phyloP scores from a whole-genome alignment of 1,140 invertebrate genomes.

The Drosophila jambulina region DNA sequence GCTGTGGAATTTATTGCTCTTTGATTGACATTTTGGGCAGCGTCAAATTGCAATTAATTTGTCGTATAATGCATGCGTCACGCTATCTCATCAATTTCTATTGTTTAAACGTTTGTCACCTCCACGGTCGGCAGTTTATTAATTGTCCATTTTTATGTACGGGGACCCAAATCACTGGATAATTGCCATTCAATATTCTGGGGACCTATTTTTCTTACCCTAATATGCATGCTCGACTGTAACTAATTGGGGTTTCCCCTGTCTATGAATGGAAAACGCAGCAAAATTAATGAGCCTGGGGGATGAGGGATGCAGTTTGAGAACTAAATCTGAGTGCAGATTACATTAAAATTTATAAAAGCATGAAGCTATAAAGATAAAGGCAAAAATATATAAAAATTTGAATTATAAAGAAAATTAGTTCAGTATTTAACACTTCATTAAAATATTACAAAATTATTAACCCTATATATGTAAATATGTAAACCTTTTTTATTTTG shows the following conservation, averaged over 20 bases:
- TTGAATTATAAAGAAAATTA: background rate
- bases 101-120: constrained; percentile 81
- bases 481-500: no score
- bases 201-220: constrained; percentile 62
- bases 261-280: background rate
- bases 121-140: constrained; percentile 67
- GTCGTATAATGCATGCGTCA: constrained; percentile 81
- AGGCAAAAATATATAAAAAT: background rate
- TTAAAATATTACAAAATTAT: no score
- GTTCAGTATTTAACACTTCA: background rate
- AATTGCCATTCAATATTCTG: constrained; percentile 49
- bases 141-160: constrained; percentile 72
- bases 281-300: constrained; percentile 4
- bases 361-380: background rate
- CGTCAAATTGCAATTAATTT: constrained; percentile 70
- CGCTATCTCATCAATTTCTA: constrained; percentile 81
- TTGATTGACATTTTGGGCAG: constrained; percentile 76
- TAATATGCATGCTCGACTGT: constrained; percentile 43
- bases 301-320: constrained; percentile 13
- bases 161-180: constrained; percentile 40
- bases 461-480: no score
- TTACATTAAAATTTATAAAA: background rate
- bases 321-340: constrained; percentile 12
- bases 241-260: constrained; percentile 49
- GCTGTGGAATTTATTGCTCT: constrained; percentile 69